A percentile compares a stretch with the other conserved stretches of the same genome.
Evolutionary conservation across 1,140 invertebrate genomes (phyloP).

Genomic region (Hyles vespertilio): DNA sequence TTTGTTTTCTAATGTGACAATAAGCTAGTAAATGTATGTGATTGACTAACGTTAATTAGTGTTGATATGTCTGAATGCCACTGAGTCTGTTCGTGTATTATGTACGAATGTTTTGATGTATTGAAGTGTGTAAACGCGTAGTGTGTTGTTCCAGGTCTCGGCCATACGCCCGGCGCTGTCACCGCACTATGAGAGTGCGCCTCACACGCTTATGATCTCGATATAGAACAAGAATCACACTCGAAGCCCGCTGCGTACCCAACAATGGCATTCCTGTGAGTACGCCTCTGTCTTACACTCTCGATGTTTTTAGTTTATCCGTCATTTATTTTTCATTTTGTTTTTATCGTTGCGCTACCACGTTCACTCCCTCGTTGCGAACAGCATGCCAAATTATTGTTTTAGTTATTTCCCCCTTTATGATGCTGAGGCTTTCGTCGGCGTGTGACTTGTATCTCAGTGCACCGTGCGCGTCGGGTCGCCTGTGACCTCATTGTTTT

Average conservation of each 20-base stretch:
- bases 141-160: slow-evolving; percentile 67
- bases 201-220: slow-evolving; percentile 53
- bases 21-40: no score
- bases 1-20: no score
- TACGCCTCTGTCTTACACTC: slow-evolving; percentile 48
- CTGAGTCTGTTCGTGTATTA: no score
- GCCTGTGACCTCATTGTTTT: slow-evolving; percentile 59
- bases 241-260: slow-evolving; percentile 49
- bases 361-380: slow-evolving; percentile 72
- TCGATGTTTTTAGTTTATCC: slow-evolving; percentile 65
- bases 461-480: slow-evolving; percentile 68
- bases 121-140: no score
- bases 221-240: slow-evolving; percentile 44
- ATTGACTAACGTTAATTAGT: no score
- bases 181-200: slow-evolving; percentile 65
- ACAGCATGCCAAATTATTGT: slow-evolving; percentile 73
- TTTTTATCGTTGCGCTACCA: slow-evolving; percentile 69
- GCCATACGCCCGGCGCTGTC: slow-evolving; percentile 33
- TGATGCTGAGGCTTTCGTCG: slow-evolving; percentile 76
- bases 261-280: slow-evolving; percentile 66
- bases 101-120: no score
- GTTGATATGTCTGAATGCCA: no score
- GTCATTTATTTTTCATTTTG: slow-evolving; percentile 48
- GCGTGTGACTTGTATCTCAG: slow-evolving; percentile 59
- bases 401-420: slow-evolving; percentile 64